Evolutionary conservation across 2,797 vertebrate species (phyloP), one percentile per base, ranked within the genome.

Genomic region (Esox lucius): DNA sequence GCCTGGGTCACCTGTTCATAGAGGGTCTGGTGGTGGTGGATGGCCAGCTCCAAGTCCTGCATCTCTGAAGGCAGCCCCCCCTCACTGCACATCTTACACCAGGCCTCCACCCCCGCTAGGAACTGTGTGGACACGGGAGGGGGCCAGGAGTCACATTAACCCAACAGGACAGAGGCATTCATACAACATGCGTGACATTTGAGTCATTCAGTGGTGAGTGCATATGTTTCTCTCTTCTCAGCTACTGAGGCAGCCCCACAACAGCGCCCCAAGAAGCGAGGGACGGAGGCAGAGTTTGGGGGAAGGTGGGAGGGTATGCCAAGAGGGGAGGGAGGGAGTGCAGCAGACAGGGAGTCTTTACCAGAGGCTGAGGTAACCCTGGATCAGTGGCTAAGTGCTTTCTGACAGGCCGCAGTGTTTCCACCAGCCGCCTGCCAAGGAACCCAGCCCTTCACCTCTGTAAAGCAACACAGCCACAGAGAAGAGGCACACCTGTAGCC

Each of bases 1-100:
- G 97, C 97, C 89, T 99, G 97, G 2, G 96, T 98, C 80, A 99
- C 97, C 91, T 99, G 97, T 87, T 99, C 98, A 0, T 98, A 99
- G 64, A 99, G 93, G 35, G 97, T 95, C 90, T 99, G 98, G 88
- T 99, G 98, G 68, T 96, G 98, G 84, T 99, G 97, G 86, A 99
- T 98, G 74, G 97, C 96, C 84, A 97, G 78, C 86, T 99, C 98
- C 85, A 99, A 92, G 83, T 97, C 97, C 86, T 98, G 97, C 96
- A 98, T 98, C 88, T 97, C 97, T 0, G 96, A 94, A 0, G 98
- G 97, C 31, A 99, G 89, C 13, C 97, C 98, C 13, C 98, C 98
- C 68, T 99, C 98, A 2, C 95, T 98, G 90, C 98, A 99, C 84
- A 98, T 96, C 88, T 99, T 98, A 84, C 97, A 98, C 98, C 98